These are phyloP conservation scores for Drosophila erecta DNA, from an alignment of 1,140 invertebrate species.

Conservation along the genomic window DNA sequence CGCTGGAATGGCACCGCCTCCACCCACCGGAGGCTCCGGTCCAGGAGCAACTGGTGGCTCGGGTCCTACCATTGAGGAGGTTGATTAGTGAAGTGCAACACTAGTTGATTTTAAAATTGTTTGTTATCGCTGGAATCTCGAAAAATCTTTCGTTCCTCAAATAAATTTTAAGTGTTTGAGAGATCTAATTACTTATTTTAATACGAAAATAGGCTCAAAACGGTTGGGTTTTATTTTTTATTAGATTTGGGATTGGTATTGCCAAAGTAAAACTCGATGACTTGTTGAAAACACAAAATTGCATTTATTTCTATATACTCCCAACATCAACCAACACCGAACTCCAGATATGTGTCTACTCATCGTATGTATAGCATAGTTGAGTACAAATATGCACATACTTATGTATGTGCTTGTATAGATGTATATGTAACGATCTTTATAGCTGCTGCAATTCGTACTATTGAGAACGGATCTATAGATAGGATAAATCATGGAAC, in stretches of 20 bases:
- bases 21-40: constrained; percentile 78
- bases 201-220: neutral
- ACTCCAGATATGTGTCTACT: constrained; percentile 57
- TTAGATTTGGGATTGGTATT: neutral
- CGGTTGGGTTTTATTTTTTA: too few species aligned
- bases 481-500: constrained; percentile 52
- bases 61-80: constrained; percentile 96
- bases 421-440: constrained; percentile 43
- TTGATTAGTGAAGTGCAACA: constrained; percentile 88
- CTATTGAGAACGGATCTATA: constrained; percentile 41
- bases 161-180: constrained; percentile 9
- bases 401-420: constrained; percentile 20
- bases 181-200: neutral
- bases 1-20: constrained; percentile 86
- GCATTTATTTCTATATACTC: constrained; percentile 42
- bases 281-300: constrained; percentile 39
- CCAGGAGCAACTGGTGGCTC: constrained; percentile 81
- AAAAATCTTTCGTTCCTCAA: neutral
- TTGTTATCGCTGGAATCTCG: constrained; percentile 11
- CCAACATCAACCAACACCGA: constrained; percentile 48
- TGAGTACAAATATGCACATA: constrained; percentile 28
- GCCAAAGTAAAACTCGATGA: constrained; percentile 2
- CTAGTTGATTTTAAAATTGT: neutral
- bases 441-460: constrained; percentile 34
- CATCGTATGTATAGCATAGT: constrained; percentile 51